Base-by-base conservation (phyloP, 2,888 invertebrate genomes). In the Cephus pygmeus region DNA sequence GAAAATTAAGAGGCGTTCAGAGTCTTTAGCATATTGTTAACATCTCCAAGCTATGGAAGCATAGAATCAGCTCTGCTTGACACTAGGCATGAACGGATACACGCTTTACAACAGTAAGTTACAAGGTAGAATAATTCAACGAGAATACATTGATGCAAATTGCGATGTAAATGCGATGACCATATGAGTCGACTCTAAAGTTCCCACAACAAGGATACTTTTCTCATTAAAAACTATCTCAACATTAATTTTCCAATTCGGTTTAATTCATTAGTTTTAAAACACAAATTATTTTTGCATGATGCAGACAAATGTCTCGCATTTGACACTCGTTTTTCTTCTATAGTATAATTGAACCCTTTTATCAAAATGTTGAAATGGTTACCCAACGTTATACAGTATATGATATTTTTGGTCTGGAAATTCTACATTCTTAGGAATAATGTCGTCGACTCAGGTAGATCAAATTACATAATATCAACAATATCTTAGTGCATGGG, bases 21-120 rank as follows among this genome's bases (percentile, higher is more conserved):
- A 56, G 23, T 23, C 23, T 23, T 56, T 9, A 56, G 56, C 23
- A 23, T 56, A 56, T 23, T 56, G 23, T 56, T 56, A 9, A 23
- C 6, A 56, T 56, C 56, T 56, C 6, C 56, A 23, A 56, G 40
- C 15, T 40, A 23, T 40, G 15, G 86, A 87, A 86, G 84, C 84
- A 84, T 82, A 87, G 88, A 90, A 89, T 89, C 88, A 89, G 90
- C 84, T 88, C 85, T 86, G 88, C 87, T 89, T 82, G 85, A 90
- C 88, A 89, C 88, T 86, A 87, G 88, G 87, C 88, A 88, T 83
- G 85, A 85, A 86, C 84, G 81, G 82, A 83, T 82, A 87, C 82
- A 87, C 84, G 84, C 86, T 56, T 56, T 85, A 86, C 86, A 88
- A 88, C 84, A 85, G 83, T 87, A 85, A 84, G 83, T 88, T 86